A percentile compares a stretch with the other conserved stretches of the same genome.
Conservation (phyloP, 2,888 invertebrate genomes). For the Alitta virens region DNA sequence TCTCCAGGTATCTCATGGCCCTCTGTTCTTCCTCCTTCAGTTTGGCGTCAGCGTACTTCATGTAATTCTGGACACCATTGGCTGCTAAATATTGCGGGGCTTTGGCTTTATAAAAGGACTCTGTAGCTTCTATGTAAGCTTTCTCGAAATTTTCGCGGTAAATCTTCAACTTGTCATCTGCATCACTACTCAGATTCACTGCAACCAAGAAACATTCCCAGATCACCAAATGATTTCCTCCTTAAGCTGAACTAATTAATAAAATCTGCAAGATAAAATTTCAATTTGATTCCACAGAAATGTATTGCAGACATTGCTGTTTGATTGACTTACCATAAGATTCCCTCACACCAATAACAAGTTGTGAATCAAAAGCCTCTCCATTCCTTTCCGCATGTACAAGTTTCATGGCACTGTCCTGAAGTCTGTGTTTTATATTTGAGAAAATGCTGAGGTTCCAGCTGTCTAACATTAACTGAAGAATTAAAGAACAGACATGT, state of each 20-base stretch:
- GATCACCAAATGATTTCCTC: neutral
- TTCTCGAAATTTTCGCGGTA: slow-evolving; percentile 96
- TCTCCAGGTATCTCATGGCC: slow-evolving; percentile 88
- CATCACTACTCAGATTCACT: slow-evolving; percentile 93
- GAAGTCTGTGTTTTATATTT: slow-evolving; percentile 82
- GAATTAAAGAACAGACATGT: neutral
- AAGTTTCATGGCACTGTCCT: slow-evolving; percentile 88
- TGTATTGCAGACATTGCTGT: too few species aligned
- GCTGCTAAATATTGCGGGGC: slow-evolving; percentile 83
- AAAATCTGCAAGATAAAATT: neutral
- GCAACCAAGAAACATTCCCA: slow-evolving; percentile 34
- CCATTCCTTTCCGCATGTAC: slow-evolving; percentile 96
- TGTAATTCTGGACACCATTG: slow-evolving; percentile 94
- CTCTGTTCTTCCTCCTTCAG: slow-evolving; percentile 91
- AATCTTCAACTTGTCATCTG: slow-evolving; percentile 88
- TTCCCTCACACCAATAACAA: slow-evolving; percentile 96
- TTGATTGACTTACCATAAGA: slow-evolving; percentile 76
- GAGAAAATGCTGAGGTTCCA: slow-evolving; percentile 98
- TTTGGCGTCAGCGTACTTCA: slow-evolving; percentile 93
- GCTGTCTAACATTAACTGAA: slow-evolving; percentile 90
- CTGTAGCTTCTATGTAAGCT: slow-evolving; percentile 89
- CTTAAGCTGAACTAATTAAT: neutral
- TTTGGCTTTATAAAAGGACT: slow-evolving; percentile 85
- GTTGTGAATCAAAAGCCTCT: slow-evolving; percentile 94
- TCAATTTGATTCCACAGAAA: too few species aligned